These are phyloP conservation scores for Melanostigma gelatinosum DNA, from an alignment of 2,113 vertebrate genomes.

Conservation along the genomic window DNA sequence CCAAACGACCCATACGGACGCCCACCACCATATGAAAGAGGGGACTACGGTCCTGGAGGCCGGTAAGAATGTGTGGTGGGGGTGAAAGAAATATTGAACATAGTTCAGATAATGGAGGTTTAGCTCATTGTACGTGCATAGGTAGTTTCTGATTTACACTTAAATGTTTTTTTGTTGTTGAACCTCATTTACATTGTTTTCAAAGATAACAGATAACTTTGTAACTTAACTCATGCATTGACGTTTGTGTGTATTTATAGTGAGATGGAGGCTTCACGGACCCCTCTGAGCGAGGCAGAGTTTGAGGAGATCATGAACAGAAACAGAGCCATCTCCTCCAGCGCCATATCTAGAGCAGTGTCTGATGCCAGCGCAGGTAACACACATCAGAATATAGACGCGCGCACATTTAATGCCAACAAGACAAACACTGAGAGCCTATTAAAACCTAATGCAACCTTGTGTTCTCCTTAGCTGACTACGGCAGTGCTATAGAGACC, in stretches of 20 bases:
- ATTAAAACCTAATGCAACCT: background rate
- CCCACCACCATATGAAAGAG: conserved; percentile 95
- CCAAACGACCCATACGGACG: conserved; percentile 95
- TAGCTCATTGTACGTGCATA: background rate
- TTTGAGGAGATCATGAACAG: conserved; percentile 99
- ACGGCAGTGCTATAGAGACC: conserved; percentile 99
- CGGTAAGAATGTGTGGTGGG: conserved; percentile 82
- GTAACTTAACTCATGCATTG: rapidly evolving
- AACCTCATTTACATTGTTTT: background rate
- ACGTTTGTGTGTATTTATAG: conserved; percentile 73
- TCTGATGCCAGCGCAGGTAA: conserved; percentile 98
- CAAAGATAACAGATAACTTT: background rate
- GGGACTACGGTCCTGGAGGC: conserved; percentile 95
- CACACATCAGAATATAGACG: background rate
- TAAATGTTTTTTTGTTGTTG: background rate
- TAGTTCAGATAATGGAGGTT: background rate
- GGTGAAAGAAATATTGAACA: background rate
- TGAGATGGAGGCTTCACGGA: conserved; percentile 96
- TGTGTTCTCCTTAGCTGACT: conserved; percentile 86
- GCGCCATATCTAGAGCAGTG: conserved; percentile 97
- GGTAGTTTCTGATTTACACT: background rate
- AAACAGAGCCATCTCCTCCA: conserved; percentile 98
- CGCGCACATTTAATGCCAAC: background rate
- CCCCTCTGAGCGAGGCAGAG: conserved; percentile 96
- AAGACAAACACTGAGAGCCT: background rate